Conservation (phyloP, 2,888 invertebrate genomes). For the Drosophila testacea region DNA sequence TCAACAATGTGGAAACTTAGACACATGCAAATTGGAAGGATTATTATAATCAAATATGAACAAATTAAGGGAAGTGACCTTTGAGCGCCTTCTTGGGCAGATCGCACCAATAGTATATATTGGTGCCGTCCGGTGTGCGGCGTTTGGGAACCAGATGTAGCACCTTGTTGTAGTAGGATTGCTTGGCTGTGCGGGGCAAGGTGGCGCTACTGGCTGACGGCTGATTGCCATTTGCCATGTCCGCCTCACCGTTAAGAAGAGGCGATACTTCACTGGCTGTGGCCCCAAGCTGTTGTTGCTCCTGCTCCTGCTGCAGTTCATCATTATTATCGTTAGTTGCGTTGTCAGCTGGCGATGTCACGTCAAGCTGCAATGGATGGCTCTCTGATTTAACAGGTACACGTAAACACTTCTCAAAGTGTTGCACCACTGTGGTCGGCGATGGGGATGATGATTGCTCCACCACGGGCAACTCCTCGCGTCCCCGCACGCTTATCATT, state of each 20-base stretch:
- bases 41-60: neutral
- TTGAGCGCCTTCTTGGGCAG: conserved; percentile 87
- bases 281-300: conserved; percentile 7
- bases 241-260: conserved; percentile 57
- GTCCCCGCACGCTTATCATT: conserved; percentile 88
- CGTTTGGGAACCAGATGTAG: conserved; percentile 89
- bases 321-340: conserved; percentile 58
- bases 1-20: neutral
- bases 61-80: conserved; percentile 83
- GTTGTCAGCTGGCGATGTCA: conserved; percentile 25
- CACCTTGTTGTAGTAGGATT: conserved; percentile 82
- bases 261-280: conserved; percentile 53
- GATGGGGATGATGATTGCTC: conserved; percentile 56
- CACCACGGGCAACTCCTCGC: conserved; percentile 89
- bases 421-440: conserved; percentile 34
- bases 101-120: conserved; percentile 95
- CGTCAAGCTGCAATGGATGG: conserved; percentile 80
- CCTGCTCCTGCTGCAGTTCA: conserved; percentile 20
- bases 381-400: conserved; percentile 82
- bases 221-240: conserved; percentile 81
- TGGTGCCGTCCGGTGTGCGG: conserved; percentile 93
- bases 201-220: conserved; percentile 53
- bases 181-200: conserved; percentile 79
- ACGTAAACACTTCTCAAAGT: conserved; percentile 80
- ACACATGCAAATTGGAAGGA: conserved; percentile 32